phyloP scores from a whole-genome alignment of 2,113 vertebrate species.

The Ceuthmochares aereus region DNA sequence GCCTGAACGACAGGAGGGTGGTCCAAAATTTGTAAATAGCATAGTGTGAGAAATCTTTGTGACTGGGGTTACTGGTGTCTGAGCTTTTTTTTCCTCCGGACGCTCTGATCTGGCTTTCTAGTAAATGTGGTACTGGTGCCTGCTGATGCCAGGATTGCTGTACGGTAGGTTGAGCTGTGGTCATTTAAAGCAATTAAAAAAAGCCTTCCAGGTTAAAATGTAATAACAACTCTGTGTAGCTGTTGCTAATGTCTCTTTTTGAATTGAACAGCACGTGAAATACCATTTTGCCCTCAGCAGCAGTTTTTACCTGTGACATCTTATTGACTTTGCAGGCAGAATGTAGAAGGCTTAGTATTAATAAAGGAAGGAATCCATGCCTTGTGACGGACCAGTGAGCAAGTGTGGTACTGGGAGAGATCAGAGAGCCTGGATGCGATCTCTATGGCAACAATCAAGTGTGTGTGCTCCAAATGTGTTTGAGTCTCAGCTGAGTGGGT shows the following conservation, averaged over 20 bases:
- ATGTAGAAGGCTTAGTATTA: neutral
- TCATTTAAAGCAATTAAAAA: neutral
- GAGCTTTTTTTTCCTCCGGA: neutral
- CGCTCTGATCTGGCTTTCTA: neutral
- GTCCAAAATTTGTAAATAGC: neutral
- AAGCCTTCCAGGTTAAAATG: neutral
- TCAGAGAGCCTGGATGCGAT: neutral
- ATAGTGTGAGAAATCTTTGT: neutral
- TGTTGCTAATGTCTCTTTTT: neutral
- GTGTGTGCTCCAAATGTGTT: neutral
- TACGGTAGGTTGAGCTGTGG: neutral
- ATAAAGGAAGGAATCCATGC: neutral
- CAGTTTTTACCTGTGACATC: neutral
- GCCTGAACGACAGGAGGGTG: neutral
- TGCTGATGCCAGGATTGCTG: neutral
- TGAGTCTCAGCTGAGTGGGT: neutral
- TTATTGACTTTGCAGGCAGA: constrained; percentile 15
- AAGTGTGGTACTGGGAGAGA: neutral
- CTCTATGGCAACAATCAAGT: neutral
- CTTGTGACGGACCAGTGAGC: neutral
- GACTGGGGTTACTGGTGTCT: neutral
- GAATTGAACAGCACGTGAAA: neutral
- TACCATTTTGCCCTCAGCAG: neutral
- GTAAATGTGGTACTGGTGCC: neutral
- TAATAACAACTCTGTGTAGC: neutral